Evolutionary conservation across 2,797 vertebrate species (phyloP).

Genomic region (Scolopax rusticola): DNA sequence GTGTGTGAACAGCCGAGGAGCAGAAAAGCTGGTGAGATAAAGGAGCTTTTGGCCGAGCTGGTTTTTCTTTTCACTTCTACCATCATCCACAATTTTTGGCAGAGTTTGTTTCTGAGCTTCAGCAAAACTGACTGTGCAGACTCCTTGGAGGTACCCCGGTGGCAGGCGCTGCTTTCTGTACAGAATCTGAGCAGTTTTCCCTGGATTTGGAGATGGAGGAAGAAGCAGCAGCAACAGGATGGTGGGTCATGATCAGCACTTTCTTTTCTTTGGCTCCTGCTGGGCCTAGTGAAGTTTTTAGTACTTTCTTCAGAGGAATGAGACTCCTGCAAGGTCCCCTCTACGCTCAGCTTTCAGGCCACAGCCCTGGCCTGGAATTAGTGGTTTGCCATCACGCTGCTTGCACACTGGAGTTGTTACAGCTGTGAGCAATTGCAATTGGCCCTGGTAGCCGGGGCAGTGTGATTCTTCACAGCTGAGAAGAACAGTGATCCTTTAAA

Average conservation of each 20-base stretch:
- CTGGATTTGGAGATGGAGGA: not conserved
- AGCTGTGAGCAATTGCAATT: slow-evolving; percentile 52
- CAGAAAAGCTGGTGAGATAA: not conserved
- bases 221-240: not conserved
- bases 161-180: not conserved
- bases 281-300: not conserved
- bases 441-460: slow-evolving; percentile 1
- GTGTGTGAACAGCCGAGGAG: not conserved
- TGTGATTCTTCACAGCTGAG: slow-evolving; percentile 12
- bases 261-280: not conserved
- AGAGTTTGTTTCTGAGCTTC: not conserved
- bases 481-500: slow-evolving; percentile 29
- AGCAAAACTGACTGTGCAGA: not conserved
- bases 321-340: not conserved
- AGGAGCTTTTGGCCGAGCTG: not conserved
- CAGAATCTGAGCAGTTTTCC: not conserved
- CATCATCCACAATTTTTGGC: not conserved
- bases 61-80: not conserved
- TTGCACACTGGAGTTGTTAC: not conserved
- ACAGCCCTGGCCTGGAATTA: not conserved
- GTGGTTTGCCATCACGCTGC: not conserved
- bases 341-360: not conserved
- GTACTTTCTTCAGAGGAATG: not conserved
- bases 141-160: not conserved
- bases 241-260: not conserved